Base-by-base conservation (phyloP, 1,140 invertebrate species). In the Zaprionus kolodkinae region DNA sequence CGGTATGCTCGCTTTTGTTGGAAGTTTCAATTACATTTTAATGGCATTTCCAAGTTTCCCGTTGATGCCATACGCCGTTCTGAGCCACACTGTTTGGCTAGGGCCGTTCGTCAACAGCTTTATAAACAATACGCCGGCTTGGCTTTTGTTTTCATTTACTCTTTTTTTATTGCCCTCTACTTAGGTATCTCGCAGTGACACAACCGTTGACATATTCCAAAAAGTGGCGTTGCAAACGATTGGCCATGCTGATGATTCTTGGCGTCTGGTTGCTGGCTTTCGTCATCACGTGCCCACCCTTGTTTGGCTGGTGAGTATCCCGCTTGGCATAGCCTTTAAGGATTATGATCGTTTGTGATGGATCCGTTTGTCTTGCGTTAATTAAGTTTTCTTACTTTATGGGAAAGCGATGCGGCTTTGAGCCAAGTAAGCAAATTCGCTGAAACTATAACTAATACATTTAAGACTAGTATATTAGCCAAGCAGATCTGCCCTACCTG, bases 171-270 rank as follows among this genome's bases (percentile, higher is more conserved):
- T 69, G 50, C 72, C 60, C 78, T 75, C 54, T 70, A 64, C 76
- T 57, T 76, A 91, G 97, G 55, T 98, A 97, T 93, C 94, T 97
- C 60, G 97, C 97, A n/a, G 97, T 98, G 40, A 97, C 96, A 52
- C 95, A 96, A 82, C 96, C 96, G 0, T 92, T 98, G 59, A 95
- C 96, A 72, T 97, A 98, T 93, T 96, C 96, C 33, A 94, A 96
- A 73, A 94, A 95, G 88, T 93, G 96, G 63, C 94, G 96, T 35
- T 96, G 96, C 12, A 96, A 96, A 92, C 94, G 96, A 79, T 93
- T 97, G 61, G 96, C 96, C 0, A 93, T 96, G 11, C 93, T 95
- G 27, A 97, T 97, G 95, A 97, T 98, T 50, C 93, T 96, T 11
- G 94, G 95, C 36, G 97, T 98, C 0, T 98, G 97, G 97, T 91